Base-by-base conservation (phyloP, 53 echinoderm and acorn worm species). In the Pentamera pediparva region DNA sequence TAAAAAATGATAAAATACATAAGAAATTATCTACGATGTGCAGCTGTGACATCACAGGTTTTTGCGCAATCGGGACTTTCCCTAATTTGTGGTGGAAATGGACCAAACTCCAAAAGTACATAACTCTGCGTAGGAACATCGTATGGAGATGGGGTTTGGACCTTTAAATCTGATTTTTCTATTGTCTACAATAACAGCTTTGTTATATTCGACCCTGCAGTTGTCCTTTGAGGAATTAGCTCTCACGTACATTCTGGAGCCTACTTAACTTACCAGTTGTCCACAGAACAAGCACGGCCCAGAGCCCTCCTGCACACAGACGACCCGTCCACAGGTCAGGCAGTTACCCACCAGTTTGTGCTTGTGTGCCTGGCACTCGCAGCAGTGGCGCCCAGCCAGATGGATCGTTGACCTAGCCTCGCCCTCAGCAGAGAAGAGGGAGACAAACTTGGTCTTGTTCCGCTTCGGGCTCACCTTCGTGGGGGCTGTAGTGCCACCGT, bases 201-300 rank as follows among this genome's bases (percentile, higher is more conserved):
- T n/a, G n/a, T n/a, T n/a, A n/a, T n/a, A n/a, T n/a, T n/a, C n/a
- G n/a, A n/a, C n/a, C n/a, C n/a, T n/a, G n/a, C n/a, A n/a, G n/a
- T n/a, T n/a, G n/a, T n/a, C n/a, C n/a, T n/a, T n/a, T n/a, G n/a
- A n/a, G 47, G 47, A 45, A 13, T 45, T 2, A 17, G 13, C 47
- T 45, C n/a, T 45, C n/a, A 45, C 13, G 47, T 45, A 45, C 47
- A 45, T n/a, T 45, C 35, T 37, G 26, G 34, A 19, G 31, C 5
- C 59, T 28, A n/a, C n/a, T n/a, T n/a, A n/a, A n/a, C 92, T 82
- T 45, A 96, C 96, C 81, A 96, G 45, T 18, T 80, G 63, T 4
- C 96, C 96, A 69, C 96, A 96, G 77, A 88, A 96, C 15, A 91
- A 72, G 62, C 96, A 96, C 17, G 96, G 96, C 2, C 96, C 96